Evolutionary conservation across 2,888 invertebrate genomes (phyloP), one percentile per base, ranked within the genome.

Genomic region (Eupithecia pulchellata): DNA sequence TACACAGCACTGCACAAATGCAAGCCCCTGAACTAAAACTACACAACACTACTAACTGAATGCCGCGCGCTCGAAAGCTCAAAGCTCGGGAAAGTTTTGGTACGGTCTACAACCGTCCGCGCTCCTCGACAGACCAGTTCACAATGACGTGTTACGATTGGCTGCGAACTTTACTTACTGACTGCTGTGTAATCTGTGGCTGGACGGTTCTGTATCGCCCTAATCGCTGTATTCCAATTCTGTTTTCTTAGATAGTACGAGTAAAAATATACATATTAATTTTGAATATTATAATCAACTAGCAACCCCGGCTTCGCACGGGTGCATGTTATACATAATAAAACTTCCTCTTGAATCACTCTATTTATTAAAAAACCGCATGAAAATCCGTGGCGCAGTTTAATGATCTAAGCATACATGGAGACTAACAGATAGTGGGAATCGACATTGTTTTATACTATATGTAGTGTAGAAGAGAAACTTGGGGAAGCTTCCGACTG

Each of bases 1-100:
- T 64, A 73, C 75, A 78, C 77, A 80, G 81, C 68, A 83, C 84
- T 80, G 75, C 84, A 87, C 86, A 86, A 85, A 86, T 86, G 83
- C 82, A 83, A 85, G 69, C 64, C 64, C 83, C 83, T 84, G n/a
- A 79, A 86, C 42, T 60, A 76, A 78, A 83, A 84, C 82, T 75
- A 81, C 79, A 79, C 83, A 81, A 47, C 72, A 67, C 73, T 62
- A 67, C 73, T 62, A 52, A 58, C 70, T 69, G 71, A 75, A 69
- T 66, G 36, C 14, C 61, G 32, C 60, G 20, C 61, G 61, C 25
- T 34, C 61, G 61, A n/a, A 60, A 60, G 30, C 58, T 58, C 29
- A 58, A 60, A 60, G 60, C 34, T 74, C 71, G 71, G 29, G 25
- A 78, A 78, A 78, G 76, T 78, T 78, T 76, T 47, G 11, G 34